Evolutionary conservation across 2,113 vertebrate genomes (phyloP), one percentile per base, ranked within the genome.

Genomic region (Xiphophorus hellerii): DNA sequence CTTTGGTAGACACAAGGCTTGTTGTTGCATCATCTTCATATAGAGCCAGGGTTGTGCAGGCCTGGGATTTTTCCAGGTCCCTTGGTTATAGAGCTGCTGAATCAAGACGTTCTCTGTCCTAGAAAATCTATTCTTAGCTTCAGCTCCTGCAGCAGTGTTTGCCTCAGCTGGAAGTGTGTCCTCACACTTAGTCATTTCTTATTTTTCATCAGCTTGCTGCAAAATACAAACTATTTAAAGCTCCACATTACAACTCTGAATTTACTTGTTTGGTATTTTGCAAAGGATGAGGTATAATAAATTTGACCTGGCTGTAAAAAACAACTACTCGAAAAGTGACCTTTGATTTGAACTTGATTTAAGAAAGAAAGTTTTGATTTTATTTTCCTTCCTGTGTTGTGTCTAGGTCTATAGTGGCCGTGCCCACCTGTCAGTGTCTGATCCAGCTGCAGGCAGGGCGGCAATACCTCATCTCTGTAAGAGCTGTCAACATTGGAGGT

Each of bases 401-500:
- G 37, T 27, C 11, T 81, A 99, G 97, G 84, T 97, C 95, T 1
- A 89, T 99, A 1, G 96, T 97, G 33, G 98, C 96, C 3, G 95
- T 99, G 76, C 97, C 97, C 27, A 95, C 94, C 83, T 97, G 97
- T 1, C 96, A 97, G 94, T 92, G 95, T 86, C 81, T 98, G 74
- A 94, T 98, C 84, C 96, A 96, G 85, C 95, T 99, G 86, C 95
- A 97, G 90, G 89, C 95, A 5, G 67, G 76, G 64, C 93, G 90
- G 37, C 84, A 66, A 63, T 99, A 98, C 88, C 67, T 13, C 71
- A 92, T 99, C 82, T 94, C 85, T 28, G 95, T 99, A 77, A 93
- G 94, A 78, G 97, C 97, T 2, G 90, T 98, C 62, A 99, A 97
- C 77, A 84, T 96, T n/a, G 97, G 96, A 0, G 98, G 98, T 1